Conservation (phyloP, 1,140 invertebrate species). For the Macrocentrus cingulum region DNA sequence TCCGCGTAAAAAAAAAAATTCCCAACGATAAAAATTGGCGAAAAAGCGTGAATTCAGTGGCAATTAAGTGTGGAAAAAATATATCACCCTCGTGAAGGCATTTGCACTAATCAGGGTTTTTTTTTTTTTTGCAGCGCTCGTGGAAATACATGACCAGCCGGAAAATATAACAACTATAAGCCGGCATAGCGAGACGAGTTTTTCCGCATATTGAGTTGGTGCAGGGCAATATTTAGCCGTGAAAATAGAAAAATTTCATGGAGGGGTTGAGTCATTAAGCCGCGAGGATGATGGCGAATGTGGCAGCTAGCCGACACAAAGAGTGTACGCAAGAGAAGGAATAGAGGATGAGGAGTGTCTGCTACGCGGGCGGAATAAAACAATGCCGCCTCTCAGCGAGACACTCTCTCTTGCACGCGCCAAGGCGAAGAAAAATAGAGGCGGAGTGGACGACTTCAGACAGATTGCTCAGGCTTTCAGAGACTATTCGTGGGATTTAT, state of each 20-base stretch:
- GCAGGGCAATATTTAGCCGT: slow-evolving; percentile 36
- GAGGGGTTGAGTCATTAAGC: slow-evolving; percentile 41
- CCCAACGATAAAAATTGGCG: no score
- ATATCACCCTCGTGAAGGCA: no score
- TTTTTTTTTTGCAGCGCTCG: no score
- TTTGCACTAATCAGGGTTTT: no score
- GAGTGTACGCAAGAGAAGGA: slow-evolving; percentile 22
- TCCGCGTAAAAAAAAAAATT: no score
- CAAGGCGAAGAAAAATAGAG: slow-evolving; percentile 30
- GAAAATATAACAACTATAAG: slow-evolving; percentile 52
- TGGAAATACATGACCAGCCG: slow-evolving; percentile 34
- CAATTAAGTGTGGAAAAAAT: no score
- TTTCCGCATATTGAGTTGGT: slow-evolving; percentile 47
- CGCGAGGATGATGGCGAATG: slow-evolving; percentile 11
- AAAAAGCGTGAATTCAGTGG: no score
- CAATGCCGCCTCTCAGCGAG: slow-evolving; percentile 43
- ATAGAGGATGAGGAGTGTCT: slow-evolving; percentile 50
- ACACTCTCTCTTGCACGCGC: neutral
- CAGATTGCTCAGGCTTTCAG: slow-evolving; percentile 43
- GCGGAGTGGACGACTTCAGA: slow-evolving; percentile 53
- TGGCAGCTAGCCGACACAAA: slow-evolving; percentile 1
- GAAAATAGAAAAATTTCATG: slow-evolving; percentile 26
- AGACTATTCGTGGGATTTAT: slow-evolving; percentile 28
- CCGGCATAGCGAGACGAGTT: slow-evolving; percentile 40
- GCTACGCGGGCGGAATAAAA: slow-evolving; percentile 56